phyloP scores from a whole-genome alignment of 92 coral and sea anemone genomes.

The Phenganax stokvisi region DNA sequence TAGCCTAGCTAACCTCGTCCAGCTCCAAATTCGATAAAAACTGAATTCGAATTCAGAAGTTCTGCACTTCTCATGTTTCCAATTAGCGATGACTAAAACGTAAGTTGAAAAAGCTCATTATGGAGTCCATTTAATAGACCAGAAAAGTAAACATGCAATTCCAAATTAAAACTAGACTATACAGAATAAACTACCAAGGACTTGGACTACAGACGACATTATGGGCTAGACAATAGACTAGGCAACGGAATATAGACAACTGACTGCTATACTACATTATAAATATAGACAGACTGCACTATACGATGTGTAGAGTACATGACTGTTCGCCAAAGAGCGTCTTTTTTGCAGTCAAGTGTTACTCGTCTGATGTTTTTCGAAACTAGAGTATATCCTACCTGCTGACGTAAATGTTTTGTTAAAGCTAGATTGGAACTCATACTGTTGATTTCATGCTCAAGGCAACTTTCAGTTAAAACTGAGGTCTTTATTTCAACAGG shows the following conservation, averaged over 20 bases:
- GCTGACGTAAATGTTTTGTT: conserved; percentile 80
- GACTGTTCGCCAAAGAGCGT: not conserved
- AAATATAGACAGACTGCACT: too few relatives aligned
- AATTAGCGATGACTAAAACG: conserved; percentile 71
- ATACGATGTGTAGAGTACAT: not conserved
- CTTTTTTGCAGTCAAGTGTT: not conserved
- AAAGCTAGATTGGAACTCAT: conserved; percentile 48
- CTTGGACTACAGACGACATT: too few relatives aligned
- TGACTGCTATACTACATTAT: too few relatives aligned
- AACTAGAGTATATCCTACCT: conserved; percentile 45
- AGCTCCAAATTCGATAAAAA: conserved; percentile 86
- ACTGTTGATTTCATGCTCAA: conserved; percentile 56
- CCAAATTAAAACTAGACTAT: too few relatives aligned
- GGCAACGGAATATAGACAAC: too few relatives aligned
- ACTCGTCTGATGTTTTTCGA: too few relatives aligned
- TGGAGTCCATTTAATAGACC: too few relatives aligned
- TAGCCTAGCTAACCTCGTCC: conserved; percentile 65
- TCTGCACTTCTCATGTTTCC: conserved; percentile 67
- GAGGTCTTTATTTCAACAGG: conserved; percentile 52
- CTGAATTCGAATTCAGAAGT: conserved; percentile 58
- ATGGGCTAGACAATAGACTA: too few relatives aligned
- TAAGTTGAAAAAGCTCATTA: not conserved
- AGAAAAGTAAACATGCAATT: too few relatives aligned
- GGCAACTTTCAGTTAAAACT: conserved; percentile 52
- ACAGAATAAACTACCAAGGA: too few relatives aligned